Percentiles rank a stretch among this genome's conserved stretches.
These are phyloP conservation scores for Nematostella vectensis DNA, from an alignment of 92 coral and sea anemone species.

Conservation along the genomic window DNA sequence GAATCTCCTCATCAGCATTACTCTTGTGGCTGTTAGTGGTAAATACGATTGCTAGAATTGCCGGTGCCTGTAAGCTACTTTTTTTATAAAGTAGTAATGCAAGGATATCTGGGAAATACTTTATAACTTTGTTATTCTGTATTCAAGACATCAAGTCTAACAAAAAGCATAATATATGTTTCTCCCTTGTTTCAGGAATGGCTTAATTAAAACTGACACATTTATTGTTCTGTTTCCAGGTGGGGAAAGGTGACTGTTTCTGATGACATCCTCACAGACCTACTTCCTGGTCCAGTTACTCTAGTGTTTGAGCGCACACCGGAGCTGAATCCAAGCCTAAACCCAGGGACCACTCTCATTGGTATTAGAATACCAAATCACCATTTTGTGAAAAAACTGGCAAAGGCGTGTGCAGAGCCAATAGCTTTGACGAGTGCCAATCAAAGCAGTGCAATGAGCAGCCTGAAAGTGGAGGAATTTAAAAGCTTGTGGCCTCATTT, in stretches of 20 bases:
- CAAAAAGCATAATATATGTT: too few species aligned
- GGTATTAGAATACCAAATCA: conserved; percentile 94
- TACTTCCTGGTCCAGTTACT: conserved; percentile 97
- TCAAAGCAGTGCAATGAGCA: conserved; percentile 75
- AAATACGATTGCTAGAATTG: too few species aligned
- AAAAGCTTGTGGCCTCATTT: conserved; percentile 74
- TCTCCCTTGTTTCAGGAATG: too few species aligned
- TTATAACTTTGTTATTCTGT: too few species aligned
- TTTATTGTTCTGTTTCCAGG: conserved; percentile 24
- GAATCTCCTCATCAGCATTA: too few species aligned
- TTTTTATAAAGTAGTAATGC: too few species aligned
- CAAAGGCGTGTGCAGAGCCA: conserved; percentile 62
- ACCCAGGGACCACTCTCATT: conserved; percentile 75
- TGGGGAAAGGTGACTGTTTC: conserved; percentile 89
- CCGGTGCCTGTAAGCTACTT: too few species aligned
- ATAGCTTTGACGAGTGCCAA: conserved; percentile 95
- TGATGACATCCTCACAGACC: conserved; percentile 47
- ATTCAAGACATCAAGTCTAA: too few species aligned
- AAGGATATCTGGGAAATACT: too few species aligned
- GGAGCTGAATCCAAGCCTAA: conserved; percentile 55
- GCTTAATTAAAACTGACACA: too few species aligned
- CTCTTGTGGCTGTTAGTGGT: too few species aligned
- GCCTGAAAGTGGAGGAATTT: conserved; percentile 83
- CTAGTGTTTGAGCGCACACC: conserved; percentile 85
- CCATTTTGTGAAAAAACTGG: conserved; percentile 69